Evolutionary conservation across 1,140 invertebrate species (phyloP).

Genomic region (Drosophila sulfurigaster): DNA sequence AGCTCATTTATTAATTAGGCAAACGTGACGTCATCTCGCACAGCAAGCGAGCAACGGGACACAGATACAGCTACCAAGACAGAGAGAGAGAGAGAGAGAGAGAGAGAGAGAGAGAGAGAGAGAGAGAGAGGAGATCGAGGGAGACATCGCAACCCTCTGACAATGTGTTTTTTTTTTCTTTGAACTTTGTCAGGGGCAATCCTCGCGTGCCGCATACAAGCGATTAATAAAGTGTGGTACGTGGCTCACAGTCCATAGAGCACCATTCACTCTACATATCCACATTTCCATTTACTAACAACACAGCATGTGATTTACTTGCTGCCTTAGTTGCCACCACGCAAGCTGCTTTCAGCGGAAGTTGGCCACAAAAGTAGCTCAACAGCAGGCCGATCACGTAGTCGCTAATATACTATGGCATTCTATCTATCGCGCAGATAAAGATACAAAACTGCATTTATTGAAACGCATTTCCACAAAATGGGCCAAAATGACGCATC

Average conservation of each 20-base stretch:
- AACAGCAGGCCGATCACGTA: conserved; percentile 57
- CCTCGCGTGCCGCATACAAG: conserved; percentile 60
- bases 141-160: conserved; percentile 12
- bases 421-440: conserved; percentile 22
- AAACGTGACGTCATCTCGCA: conserved; percentile 66
- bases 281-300: conserved; percentile 29
- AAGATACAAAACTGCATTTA: conserved; percentile 18
- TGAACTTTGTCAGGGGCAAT: conserved; percentile 5
- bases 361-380: conserved; percentile 56
- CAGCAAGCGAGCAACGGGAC: neutral
- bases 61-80: neutral
- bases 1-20: conserved; percentile 78
- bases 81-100: neutral
- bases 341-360: conserved; percentile 68
- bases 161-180: conserved; percentile 8
- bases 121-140: neutral
- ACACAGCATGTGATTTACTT: conserved; percentile 52
- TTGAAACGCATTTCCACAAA: conserved; percentile 26
- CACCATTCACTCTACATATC: conserved; percentile 30
- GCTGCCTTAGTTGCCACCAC: neutral
- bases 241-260: conserved; percentile 19
- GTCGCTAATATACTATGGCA: conserved; percentile 8
- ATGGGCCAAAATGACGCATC: conserved; percentile 32
- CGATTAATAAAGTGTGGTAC: conserved; percentile 39
- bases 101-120: neutral